Conservation (phyloP, 2,113 vertebrate species). For the Antechinus flavipes region DNA sequence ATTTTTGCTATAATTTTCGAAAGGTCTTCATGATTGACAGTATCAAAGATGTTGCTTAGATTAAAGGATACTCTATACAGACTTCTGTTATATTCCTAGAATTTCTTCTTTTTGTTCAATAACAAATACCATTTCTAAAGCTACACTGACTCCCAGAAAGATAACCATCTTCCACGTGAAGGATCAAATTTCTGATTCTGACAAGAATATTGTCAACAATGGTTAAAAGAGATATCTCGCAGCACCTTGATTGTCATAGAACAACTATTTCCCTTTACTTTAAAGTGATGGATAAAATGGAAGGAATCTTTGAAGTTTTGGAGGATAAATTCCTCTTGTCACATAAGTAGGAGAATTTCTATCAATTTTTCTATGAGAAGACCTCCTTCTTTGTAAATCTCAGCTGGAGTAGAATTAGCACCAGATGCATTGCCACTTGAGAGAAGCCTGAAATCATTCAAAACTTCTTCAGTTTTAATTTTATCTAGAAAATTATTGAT, state of each 20-base stretch:
- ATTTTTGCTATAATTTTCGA: background rate
- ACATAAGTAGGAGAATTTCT: background rate
- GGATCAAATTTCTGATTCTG: background rate
- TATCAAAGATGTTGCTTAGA: background rate
- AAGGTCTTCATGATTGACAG: background rate
- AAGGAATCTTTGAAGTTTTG: background rate
- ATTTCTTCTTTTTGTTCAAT: background rate
- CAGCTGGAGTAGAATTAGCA: background rate
- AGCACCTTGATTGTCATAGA: background rate
- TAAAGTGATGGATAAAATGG: background rate
- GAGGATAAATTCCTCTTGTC: background rate
- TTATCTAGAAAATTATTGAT: background rate
- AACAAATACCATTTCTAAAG: background rate
- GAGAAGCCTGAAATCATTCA: background rate
- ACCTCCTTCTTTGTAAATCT: background rate
- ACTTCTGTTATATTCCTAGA: background rate
- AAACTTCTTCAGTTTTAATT: background rate
- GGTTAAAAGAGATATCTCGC: no score
- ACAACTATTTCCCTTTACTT: background rate
- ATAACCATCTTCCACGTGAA: background rate
- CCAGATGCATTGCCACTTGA: background rate
- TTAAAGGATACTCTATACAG: background rate
- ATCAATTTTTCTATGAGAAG: background rate
- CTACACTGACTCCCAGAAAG: background rate
- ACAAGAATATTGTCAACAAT: background rate